A percentile compares a stretch with the other conserved stretches of the same genome.
phyloP scores from a whole-genome alignment of 2,888 invertebrate genomes.

The Meteorus colon region DNA sequence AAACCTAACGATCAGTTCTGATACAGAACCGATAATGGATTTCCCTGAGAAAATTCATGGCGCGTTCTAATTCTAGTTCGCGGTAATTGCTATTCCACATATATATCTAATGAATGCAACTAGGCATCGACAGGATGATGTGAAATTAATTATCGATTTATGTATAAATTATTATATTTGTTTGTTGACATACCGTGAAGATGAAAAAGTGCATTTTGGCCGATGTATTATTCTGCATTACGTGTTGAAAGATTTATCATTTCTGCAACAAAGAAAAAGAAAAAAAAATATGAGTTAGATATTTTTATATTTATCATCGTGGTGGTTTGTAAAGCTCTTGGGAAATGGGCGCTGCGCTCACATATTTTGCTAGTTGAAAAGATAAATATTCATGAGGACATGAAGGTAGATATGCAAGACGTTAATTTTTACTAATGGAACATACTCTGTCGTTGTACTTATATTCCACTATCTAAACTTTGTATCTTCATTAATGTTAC shows the following conservation, averaged over 20 bases:
- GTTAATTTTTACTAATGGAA: slow-evolving; percentile 8
- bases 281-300: not conserved
- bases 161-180: not conserved
- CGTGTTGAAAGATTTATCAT: slow-evolving; percentile 44
- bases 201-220: slow-evolving; percentile 48
- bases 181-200: slow-evolving; percentile 44
- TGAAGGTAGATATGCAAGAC: not conserved
- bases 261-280: slow-evolving; percentile 46
- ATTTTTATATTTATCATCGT: slow-evolving; percentile 13
- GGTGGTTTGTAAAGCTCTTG: not conserved
- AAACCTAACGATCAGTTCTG: not conserved
- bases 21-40: not conserved
- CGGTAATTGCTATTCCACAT: not conserved
- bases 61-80: not conserved
- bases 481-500: not conserved
- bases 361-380: not conserved
- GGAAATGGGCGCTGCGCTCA: not conserved
- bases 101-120: not conserved
- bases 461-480: not conserved
- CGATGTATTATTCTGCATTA: slow-evolving; percentile 39
- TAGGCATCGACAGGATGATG: not conserved
- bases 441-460: not conserved
- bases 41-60: slow-evolving; percentile 7
- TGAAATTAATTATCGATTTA: not conserved
- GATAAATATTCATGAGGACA: slow-evolving; percentile 18